A percentile compares a stretch with the other conserved stretches of the same genome.
phyloP scores from a whole-genome alignment of 1,140 invertebrate genomes.

The Pseudobourletiella spinata region DNA sequence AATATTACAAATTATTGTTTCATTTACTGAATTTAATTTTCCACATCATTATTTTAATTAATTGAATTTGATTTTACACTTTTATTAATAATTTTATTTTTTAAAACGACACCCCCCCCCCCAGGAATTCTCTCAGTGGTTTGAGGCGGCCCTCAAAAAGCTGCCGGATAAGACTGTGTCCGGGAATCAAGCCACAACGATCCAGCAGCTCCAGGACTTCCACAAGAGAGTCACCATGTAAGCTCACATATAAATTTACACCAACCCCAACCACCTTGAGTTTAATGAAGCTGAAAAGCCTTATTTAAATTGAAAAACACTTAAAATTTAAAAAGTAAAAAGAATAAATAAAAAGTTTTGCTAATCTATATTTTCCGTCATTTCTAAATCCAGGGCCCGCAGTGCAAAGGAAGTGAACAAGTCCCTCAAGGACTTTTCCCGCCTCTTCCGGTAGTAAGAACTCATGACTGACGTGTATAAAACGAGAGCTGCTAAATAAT shows the following conservation, averaged over 20 bases:
- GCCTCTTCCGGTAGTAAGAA: slow-evolving; percentile 58
- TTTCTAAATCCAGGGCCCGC: slow-evolving; percentile 51
- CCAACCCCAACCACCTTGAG: no score
- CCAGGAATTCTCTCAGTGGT: slow-evolving; percentile 57
- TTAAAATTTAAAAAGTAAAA: neutral
- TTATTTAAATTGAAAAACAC: no score
- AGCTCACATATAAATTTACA: slow-evolving; percentile 27
- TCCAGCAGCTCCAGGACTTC: slow-evolving; percentile 74
- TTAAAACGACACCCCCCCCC: no score
- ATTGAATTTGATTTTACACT: neutral
- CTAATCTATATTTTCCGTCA: slow-evolving; percentile 4
- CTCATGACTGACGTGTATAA: no score
- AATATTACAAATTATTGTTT: no score
- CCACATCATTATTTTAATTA: no score
- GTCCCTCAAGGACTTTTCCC: slow-evolving; percentile 62
- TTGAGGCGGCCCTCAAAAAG: slow-evolving; percentile 60
- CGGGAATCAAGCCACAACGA: slow-evolving; percentile 64
- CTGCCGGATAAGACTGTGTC: slow-evolving; percentile 66
- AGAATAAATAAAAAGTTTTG: neutral
- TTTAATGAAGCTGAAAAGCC: no score
- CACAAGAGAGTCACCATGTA: slow-evolving; percentile 64
- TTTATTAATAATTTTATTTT: slow-evolving; percentile 27
- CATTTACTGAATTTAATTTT: no score
- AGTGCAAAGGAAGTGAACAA: slow-evolving; percentile 58
- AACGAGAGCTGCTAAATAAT: no score